Evolutionary conservation across 2,797 vertebrate species (phyloP).

Genomic region (Chelon labrosus): DNA sequence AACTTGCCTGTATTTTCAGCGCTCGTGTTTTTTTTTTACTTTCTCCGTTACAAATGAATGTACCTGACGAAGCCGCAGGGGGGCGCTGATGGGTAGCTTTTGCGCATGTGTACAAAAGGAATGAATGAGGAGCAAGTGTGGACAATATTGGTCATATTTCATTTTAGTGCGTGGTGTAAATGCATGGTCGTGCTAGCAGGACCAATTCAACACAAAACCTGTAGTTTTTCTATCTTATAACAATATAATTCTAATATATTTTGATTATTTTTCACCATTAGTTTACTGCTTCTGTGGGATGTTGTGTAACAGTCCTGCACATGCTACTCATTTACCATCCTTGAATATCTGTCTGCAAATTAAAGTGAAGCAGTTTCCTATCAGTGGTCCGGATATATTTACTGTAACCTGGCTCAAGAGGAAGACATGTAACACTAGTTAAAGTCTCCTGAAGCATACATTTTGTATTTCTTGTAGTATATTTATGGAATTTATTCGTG

Average conservation of each 20-base stretch:
- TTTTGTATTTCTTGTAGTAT: conserved; percentile 6
- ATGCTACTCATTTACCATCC: not conserved
- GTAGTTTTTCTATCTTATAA: no score
- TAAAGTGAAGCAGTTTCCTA: conserved; percentile 4
- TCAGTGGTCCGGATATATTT: not conserved
- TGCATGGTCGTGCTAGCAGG: not conserved
- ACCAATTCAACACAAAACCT: not conserved
- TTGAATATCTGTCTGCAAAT: not conserved
- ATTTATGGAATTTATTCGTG: not conserved
- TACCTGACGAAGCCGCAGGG: conserved; percentile 6
- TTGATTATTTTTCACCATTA: no score
- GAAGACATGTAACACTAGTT: not conserved
- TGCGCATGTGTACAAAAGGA: not conserved
- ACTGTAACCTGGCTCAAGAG: no score
- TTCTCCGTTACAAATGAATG: not conserved
- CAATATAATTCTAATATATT: no score
- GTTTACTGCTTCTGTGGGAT: no score
- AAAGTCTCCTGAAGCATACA: not conserved
- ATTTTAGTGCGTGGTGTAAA: not conserved
- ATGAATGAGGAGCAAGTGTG: not conserved
- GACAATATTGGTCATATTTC: not conserved
- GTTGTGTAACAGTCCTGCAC: no score
- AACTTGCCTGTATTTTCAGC: not conserved
- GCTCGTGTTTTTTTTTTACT: not conserved
- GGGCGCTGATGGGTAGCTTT: conserved; percentile 49